Base-by-base conservation (phyloP, 2,797 vertebrate species). In the Selene dorsalis region DNA sequence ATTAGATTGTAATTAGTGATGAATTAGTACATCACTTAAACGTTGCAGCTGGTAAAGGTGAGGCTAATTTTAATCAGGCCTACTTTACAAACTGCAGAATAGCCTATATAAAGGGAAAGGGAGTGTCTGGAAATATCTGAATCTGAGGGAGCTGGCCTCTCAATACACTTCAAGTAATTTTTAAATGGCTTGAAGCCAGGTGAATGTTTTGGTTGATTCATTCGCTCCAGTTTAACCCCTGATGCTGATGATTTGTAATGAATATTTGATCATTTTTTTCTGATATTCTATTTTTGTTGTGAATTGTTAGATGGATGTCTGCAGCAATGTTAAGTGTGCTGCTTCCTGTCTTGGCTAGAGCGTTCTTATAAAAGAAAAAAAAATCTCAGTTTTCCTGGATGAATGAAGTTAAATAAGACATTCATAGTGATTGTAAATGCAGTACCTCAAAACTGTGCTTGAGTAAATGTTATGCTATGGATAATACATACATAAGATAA, bases 21-120 rank as follows among this genome's bases (percentile, higher is more conserved):
- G n/a, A 38, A 38, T 50, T 24, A 47, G 20, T 47, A 20, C 41
- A 68, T 45, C 18, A 16, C 24, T 47, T 50, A 6, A 65, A 38
- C 17, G n/a, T 53, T 35, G 35, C 26, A n/a, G 53, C 67, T 57
- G 53, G 39, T 22, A 48, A 35, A 69, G 55, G 41, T 48, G 17
- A 20, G 41, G 53, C 39, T 69, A 57, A 69, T 35, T 48, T 70
- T 35, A 59, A 48, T 60, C 2, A 24, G n/a, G 11, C 48, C n/a
- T 52, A 16, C 62, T 48, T 47, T 48, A 30, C n/a, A 32, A 38
- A n/a, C 26, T 64, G 62, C 60, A 47, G 60, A 10, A 16, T 41
- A 20, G 20, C 45, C 45, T 48, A 48, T 20, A 63, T 28, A 63
- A 30, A 45, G 11, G 35, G 30, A 22, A 35, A 35, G 39, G 63